Base-by-base conservation (phyloP, 1,140 invertebrate genomes). In the Drosophila saltans region DNA sequence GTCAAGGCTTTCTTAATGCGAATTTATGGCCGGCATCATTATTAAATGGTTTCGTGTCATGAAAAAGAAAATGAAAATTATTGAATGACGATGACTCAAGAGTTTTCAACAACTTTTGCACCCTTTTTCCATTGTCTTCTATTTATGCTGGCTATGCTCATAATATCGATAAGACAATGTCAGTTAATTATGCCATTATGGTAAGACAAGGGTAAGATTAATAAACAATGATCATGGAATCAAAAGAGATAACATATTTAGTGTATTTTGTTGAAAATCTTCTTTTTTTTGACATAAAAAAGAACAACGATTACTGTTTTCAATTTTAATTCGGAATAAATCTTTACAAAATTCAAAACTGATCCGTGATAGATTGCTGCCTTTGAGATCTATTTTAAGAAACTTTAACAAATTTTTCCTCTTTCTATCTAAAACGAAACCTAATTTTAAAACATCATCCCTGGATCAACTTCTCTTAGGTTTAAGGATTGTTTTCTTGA, bases 11-110 rank as follows among this genome's bases (percentile, higher is more conserved):
- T 89, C 85, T 89, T 89, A 89, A 89, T 89, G 84, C 85, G 84
- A 89, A 89, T 89, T 89, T 90, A 89, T 89, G 72, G 80, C 84
- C 69, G 72, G 85, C 84, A 81, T 81, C 70, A 89, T 81, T 62
- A 64, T 62, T 65, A 70, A 63, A 70, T 75, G 72, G 66, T 69
- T 64, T 36, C 45, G 45, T 52, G 45, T 65, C 81, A 86, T 52
- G 45, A 80, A 80, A 76, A 88, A 65, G 76, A 74, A 82, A 78
- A 80, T 74, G 72, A 72, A 82, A 77, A 76, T 69, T 72, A 77
- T 77, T 72, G 60, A 24, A 39, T 59, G 73, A 69, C 68, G 71
- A 88, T 90, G 84, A 88, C 84, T 90, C 65, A 88, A 84, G 71
- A 79, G 69, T 81, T 84, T 88, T 89, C 70, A 83, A 79, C 83